Base-by-base conservation (phyloP, 2,797 vertebrate genomes). In the Karalla daura region DNA sequence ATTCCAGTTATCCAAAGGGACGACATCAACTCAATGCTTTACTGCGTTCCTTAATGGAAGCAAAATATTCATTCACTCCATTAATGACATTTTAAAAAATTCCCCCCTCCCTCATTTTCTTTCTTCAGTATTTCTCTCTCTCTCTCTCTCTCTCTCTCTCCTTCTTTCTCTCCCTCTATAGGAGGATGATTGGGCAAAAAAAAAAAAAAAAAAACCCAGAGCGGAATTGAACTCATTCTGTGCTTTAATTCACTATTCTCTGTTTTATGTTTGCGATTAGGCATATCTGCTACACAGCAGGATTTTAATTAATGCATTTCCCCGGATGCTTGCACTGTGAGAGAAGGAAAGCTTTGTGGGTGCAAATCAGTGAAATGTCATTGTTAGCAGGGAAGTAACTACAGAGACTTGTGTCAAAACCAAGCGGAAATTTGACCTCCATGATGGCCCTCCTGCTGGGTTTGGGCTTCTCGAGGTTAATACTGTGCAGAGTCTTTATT, bases 261-360 rank as follows among this genome's bases (percentile, higher is more conserved):
- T 72, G 73, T 87, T 92, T 89, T 83, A 88, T 89, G 85, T 81
- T 76, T 68, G 74, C 50, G 85, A 89, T 91, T 87, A 90, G 85
- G 72, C 78, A 78, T 86, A 86, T 90, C 87, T 85, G 75, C 86
- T 53, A 70, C 88, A 78, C 89, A 89, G 91, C 86, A 82, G 88
- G 92, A 89, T 91, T 92, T 92, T 91, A 93, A 93, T 93, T 85
- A 93, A 92, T 76, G 67, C 47, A 39, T 72, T 75, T 66, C 66
- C 69, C 49, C 62, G 17, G 36, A 72, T 66, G 74, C 45, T 44
- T 69, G 43, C 65, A 51, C 67, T 66, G 70, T 64, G 74, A 81
- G 50, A 33, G 49, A 71, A 75, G 74, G 61, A 44, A 30, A 30
- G 63, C 81, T 86, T 74, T 67, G 74, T 74, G 77, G 55, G 65